A percentile compares a stretch with the other conserved stretches of the same genome.
phyloP scores from a whole-genome alignment of 2,797 vertebrate species.

The Chelon auratus region DNA sequence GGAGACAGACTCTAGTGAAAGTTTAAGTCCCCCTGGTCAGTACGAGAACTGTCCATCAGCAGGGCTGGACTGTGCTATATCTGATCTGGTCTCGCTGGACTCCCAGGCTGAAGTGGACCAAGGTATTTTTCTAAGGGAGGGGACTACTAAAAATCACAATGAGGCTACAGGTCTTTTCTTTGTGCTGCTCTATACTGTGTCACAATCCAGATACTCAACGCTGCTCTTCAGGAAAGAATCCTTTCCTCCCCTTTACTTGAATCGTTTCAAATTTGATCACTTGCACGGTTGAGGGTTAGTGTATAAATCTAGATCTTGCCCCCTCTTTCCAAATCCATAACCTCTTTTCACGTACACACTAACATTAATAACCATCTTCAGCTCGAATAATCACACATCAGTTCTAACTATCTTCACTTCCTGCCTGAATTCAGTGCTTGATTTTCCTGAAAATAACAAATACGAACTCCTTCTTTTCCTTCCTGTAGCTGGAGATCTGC shows the following conservation, averaged over 20 bases:
- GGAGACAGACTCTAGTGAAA: slow-evolving; percentile 70
- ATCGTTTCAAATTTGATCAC: slow-evolving; percentile 5
- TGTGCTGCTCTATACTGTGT: slow-evolving; percentile 33
- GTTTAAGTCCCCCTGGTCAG: slow-evolving; percentile 55
- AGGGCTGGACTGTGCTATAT: slow-evolving; percentile 79
- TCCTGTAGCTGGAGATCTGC: slow-evolving; percentile 63
- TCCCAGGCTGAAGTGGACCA: slow-evolving; percentile 87
- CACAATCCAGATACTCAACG: slow-evolving; percentile 21
- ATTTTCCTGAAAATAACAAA: slow-evolving; percentile 36
- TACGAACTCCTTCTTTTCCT: slow-evolving; percentile 45
- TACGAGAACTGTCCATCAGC: slow-evolving; percentile 63
- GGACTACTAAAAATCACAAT: slow-evolving; percentile 18
- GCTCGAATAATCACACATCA: slow-evolving; percentile 23
- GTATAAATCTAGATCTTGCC: slow-evolving; percentile 22
- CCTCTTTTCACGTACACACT: slow-evolving; percentile 36
- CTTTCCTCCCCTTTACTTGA: slow-evolving; percentile 15
- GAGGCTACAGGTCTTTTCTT: slow-evolving; percentile 44
- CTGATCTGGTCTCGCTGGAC: slow-evolving; percentile 83
- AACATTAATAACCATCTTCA: slow-evolving; percentile 51
- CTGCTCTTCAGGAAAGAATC: slow-evolving; percentile 44
- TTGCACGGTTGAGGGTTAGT: slow-evolving; percentile 8
- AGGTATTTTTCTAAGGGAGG: slow-evolving; percentile 85
- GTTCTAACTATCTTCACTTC: slow-evolving; percentile 32
- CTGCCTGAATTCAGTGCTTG: slow-evolving; percentile 18
- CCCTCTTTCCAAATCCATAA: slow-evolving; percentile 32